Evolutionary conservation across 2,888 invertebrate genomes (phyloP).

Genomic region (Drosophila seclusa): DNA sequence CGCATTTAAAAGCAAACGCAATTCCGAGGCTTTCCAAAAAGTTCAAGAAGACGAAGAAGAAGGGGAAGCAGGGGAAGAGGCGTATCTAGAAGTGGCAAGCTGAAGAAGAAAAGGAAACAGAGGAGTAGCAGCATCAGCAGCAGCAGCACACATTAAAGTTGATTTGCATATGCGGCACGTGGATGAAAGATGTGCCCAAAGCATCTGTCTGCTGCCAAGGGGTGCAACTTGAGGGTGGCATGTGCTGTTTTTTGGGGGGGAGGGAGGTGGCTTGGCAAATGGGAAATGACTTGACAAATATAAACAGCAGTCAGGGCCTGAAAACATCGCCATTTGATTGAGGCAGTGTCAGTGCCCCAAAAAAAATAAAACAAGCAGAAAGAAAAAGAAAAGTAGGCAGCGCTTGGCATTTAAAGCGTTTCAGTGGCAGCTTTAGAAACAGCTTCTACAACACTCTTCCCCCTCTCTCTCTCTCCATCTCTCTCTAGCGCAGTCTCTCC

Average conservation of each 20-base stretch:
- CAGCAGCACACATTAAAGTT: conserved; percentile 65
- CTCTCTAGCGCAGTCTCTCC: background rate
- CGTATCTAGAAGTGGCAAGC: conserved; percentile 1
- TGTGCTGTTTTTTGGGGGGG: no score
- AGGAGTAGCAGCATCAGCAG: background rate
- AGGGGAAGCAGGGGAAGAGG: background rate
- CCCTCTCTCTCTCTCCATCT: background rate
- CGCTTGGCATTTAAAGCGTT: conserved; percentile 64
- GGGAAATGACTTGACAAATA: conserved; percentile 71
- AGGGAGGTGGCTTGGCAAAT: background rate
- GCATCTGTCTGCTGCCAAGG: conserved; percentile 30
- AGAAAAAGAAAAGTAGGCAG: conserved; percentile 59
- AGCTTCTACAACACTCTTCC: background rate
- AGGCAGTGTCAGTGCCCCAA: conserved; percentile 39
- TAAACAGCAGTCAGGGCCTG: conserved; percentile 38
- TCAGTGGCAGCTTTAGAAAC: conserved; percentile 11
- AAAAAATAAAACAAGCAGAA: background rate
- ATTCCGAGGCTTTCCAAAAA: conserved; percentile 48
- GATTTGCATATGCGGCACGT: conserved; percentile 72
- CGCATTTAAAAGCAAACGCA: conserved; percentile 77
- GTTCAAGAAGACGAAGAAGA: conserved; percentile 12
- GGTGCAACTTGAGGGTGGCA: background rate
- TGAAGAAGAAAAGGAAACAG: conserved; percentile 13
- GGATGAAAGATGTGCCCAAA: conserved; percentile 42
- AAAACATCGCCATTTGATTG: conserved; percentile 51